Conservation (phyloP, 2,888 invertebrate species). For the Pristionchus japonicus region DNA sequence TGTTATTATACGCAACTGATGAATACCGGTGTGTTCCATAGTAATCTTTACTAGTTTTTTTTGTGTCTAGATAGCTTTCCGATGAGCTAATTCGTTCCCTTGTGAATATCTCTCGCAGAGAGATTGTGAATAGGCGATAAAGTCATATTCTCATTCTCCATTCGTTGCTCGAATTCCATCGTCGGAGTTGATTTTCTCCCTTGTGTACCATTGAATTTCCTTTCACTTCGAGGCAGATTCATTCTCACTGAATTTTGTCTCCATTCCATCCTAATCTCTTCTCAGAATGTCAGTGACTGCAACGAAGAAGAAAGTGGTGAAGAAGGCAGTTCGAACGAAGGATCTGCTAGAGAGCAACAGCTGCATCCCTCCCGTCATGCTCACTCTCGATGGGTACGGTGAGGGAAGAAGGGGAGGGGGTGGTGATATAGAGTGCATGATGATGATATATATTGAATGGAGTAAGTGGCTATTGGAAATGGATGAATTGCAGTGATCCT, state of each 20-base stretch:
- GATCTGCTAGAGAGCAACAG: background rate
- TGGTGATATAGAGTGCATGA: too few relatives aligned
- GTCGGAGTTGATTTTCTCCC: conserved; percentile 19
- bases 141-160: background rate
- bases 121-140: background rate
- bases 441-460: background rate
- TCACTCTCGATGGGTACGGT: conserved; percentile 38
- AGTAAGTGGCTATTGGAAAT: background rate
- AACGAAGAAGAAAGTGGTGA: conserved; percentile 40
- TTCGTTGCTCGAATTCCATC: background rate
- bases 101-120: background rate
- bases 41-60: background rate
- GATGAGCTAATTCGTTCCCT: background rate
- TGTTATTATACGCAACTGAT: background rate
- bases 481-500: conserved; percentile 63
- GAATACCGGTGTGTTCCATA: conserved; percentile 13
- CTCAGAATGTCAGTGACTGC: conserved; percentile 1
- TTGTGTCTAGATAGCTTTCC: background rate
- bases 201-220: background rate
- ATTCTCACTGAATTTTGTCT: background rate
- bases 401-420: background rate
- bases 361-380: background rate
- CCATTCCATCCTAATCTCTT: background rate
- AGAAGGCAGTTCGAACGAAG: conserved; percentile 36
- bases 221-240: background rate